Percentiles rank a stretch among this genome's conserved stretches.
These are phyloP conservation scores for Ophion ellenae DNA, from an alignment of 2,888 invertebrate species.

Conservation along the genomic window DNA sequence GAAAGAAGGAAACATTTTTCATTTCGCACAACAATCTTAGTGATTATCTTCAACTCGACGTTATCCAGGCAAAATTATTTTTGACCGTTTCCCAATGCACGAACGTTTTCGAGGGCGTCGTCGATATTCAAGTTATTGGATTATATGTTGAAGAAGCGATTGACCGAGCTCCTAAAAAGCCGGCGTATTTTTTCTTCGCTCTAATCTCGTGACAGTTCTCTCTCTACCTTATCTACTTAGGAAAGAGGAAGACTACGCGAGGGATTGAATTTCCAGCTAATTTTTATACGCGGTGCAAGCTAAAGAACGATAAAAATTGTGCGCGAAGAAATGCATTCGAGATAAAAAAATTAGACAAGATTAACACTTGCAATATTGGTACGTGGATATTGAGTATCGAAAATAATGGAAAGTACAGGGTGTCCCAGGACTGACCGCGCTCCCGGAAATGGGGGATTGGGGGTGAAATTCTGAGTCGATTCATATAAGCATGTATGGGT, in stretches of 20 bases:
- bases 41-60: neutral
- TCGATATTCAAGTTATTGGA: slow-evolving; percentile 6
- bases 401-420: slow-evolving; percentile 45
- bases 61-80: neutral
- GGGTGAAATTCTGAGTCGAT: no score
- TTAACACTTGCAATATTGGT: slow-evolving; percentile 16
- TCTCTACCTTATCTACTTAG: slow-evolving; percentile 10
- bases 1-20: neutral
- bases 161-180: slow-evolving; percentile 39
- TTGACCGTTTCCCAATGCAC: neutral
- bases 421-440: no score
- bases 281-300: slow-evolving; percentile 48
- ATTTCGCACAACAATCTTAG: no score
- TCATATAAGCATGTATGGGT: no score
- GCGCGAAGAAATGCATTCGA: slow-evolving; percentile 20
- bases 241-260: slow-evolving; percentile 59
- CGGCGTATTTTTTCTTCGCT: neutral
- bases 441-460: no score
- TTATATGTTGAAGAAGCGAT: slow-evolving; percentile 51
- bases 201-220: slow-evolving; percentile 8
- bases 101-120: neutral
- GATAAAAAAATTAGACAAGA: slow-evolving; percentile 52
- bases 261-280: slow-evolving; percentile 30
- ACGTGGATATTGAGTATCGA: slow-evolving; percentile 26
- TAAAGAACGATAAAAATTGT: slow-evolving; percentile 40